Conservation (phyloP, 1,140 invertebrate species). For the Acromyrmex echinatior region DNA sequence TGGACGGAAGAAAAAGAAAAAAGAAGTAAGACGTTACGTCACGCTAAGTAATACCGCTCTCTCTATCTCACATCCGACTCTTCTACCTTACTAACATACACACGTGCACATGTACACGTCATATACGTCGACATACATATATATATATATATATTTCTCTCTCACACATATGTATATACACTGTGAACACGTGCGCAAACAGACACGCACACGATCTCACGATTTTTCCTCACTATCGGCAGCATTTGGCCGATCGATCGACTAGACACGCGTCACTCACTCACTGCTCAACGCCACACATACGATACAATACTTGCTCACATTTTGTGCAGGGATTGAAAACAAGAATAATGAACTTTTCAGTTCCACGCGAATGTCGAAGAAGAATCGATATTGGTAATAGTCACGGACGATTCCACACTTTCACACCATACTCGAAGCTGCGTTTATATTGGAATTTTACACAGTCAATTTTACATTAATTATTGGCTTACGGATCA, state of each 20-base stretch:
- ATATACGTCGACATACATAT: conserved; percentile 50
- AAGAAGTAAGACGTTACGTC: conserved; percentile 94
- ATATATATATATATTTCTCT: neutral
- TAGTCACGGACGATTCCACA: neutral
- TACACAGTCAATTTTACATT: neutral
- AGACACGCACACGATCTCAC: conserved; percentile 30
- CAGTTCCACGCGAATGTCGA: neutral
- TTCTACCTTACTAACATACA: conserved; percentile 57
- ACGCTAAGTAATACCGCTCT: conserved; percentile 85
- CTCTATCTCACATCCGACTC: conserved; percentile 73
- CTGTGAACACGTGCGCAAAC: neutral
- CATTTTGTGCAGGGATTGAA: conserved; percentile 30
- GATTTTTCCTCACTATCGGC: conserved; percentile 55
- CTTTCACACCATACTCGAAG: too few relatives aligned
- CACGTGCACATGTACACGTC: neutral
- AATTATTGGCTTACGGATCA: neutral
- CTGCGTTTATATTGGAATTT: neutral
- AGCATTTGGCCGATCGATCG: conserved; percentile 52
- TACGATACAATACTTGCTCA: conserved; percentile 43
- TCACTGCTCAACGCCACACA: conserved; percentile 47
- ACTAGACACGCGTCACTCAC: conserved; percentile 55
- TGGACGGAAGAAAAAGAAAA: conserved; percentile 98
- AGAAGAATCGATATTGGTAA: conserved; percentile 14
- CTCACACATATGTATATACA: neutral
- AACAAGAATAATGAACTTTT: conserved; percentile 31